Evolutionary conservation across 2,888 invertebrate genomes (phyloP).

Genomic region (Brachypalpus laphriformis): DNA sequence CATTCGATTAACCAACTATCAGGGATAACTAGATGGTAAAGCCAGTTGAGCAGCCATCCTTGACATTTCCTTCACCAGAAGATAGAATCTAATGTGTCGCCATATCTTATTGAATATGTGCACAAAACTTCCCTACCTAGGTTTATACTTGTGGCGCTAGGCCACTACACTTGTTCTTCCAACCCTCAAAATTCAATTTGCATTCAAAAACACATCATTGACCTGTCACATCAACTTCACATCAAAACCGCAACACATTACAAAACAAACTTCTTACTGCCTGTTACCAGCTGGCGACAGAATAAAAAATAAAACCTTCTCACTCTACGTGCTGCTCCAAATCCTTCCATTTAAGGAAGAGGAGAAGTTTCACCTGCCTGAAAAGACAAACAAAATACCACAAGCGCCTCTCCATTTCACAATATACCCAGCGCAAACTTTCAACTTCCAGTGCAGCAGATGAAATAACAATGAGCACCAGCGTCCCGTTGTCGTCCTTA

Average conservation of each 20-base stretch:
- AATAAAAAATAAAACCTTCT: not conserved
- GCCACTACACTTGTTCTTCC: too few relatives aligned
- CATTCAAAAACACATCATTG: not conserved
- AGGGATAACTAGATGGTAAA: too few relatives aligned
- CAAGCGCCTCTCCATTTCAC: constrained; percentile 35
- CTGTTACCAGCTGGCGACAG: not conserved
- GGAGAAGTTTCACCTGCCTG: constrained; percentile 60
- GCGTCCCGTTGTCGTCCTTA: constrained; percentile 1
- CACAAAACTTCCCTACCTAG: too few relatives aligned
- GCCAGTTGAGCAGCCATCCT: too few relatives aligned
- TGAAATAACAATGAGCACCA: constrained; percentile 71
- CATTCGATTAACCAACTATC: too few relatives aligned
- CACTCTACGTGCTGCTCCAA: constrained; percentile 36
- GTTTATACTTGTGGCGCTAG: too few relatives aligned
- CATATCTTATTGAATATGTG: too few relatives aligned
- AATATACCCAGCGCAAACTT: constrained; percentile 57
- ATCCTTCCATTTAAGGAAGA: constrained; percentile 50
- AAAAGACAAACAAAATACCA: constrained; percentile 68
- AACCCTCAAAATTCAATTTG: constrained; percentile 5
- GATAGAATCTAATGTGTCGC: too few relatives aligned
- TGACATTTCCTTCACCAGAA: too few relatives aligned
- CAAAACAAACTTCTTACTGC: constrained; percentile 6
- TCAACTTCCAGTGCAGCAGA: constrained; percentile 67
- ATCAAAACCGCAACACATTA: constrained; percentile 28
- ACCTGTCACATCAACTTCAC: constrained; percentile 19